Base-by-base conservation (phyloP, 2,113 vertebrate genomes). In the Catharus minimus region DNA sequence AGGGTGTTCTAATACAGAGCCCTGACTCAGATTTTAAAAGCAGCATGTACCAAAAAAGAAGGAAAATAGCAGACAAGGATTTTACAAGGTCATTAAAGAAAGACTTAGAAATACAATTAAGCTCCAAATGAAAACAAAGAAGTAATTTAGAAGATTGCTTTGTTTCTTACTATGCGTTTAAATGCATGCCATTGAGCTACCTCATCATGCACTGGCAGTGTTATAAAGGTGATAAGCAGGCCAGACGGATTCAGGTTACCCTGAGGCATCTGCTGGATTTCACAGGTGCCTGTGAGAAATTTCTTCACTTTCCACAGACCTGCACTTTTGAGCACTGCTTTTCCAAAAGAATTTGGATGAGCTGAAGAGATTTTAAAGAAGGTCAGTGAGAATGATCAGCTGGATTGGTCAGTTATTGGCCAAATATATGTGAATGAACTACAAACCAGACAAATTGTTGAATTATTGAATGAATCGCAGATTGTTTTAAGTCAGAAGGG, bases 1-100 rank as follows among this genome's bases (percentile, higher is more conserved):
- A 86, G n/a, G 9, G 5, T 56, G 60, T 55, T 66, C 68, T 69
- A 50, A 81, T 83, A 90, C 3, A 83, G 68, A 93, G 17, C 13
- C 52, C 57, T 90, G 80, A 78, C 43, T 90, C 91, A 88, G 72
- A 88, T 83, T 90, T 83, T 88, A 92, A 90, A 20, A 90, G 39
- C 32, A 47, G 16, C 24, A 10, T 67, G 68, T 78, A 93, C 44
- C 24, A 77, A 82, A 87, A 79, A 46, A 72, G 73, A 68, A 33
- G 38, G 22, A 58, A 92, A 83, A 15, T 11, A 92, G 12, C 13
- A 95, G 55, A 23, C 67, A 76, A 23, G 78, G 44, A 71, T 86
- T 92, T 78, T 81, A 86, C 56, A 78, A 94, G 57, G 73, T 74
- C 61, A 49, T 74, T 92, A 55, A 21, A 44, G 61, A 88, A 83